Percentiles rank a stretch among this genome's conserved stretches.
Evolutionary conservation across 2,113 vertebrate species (phyloP).

Genomic region (Lophura nycthemera): DNA sequence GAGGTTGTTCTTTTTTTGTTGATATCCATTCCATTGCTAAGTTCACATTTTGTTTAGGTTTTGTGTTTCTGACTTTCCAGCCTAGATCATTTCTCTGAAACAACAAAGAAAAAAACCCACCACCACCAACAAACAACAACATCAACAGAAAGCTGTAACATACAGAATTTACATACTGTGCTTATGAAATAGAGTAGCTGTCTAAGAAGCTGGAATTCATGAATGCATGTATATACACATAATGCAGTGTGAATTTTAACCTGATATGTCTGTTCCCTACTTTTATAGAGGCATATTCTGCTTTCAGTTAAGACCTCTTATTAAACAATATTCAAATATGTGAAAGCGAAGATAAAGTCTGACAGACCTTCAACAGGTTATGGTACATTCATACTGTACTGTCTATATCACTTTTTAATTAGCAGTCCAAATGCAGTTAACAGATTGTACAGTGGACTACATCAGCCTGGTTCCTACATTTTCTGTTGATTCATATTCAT

Average conservation of each 20-base stretch:
- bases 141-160: not conserved
- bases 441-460: conserved; percentile 76
- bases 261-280: conserved; percentile 50
- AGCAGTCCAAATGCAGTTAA: conserved; percentile 77
- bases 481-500: conserved; percentile 64
- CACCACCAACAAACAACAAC: not conserved
- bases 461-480: conserved; percentile 68
- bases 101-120: conserved; percentile 27
- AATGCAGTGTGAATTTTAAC: conserved; percentile 17
- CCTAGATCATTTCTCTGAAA: conserved; percentile 25
- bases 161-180: conserved; percentile 60
- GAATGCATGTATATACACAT: not conserved
- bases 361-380: conserved; percentile 81
- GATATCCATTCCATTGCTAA: conserved; percentile 45
- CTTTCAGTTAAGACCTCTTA: conserved; percentile 73
- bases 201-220: conserved; percentile 54
- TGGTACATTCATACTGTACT: conserved; percentile 68
- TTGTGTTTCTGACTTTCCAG: conserved; percentile 69
- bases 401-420: conserved; percentile 77
- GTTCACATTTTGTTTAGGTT: conserved; percentile 67
- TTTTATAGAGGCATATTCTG: conserved; percentile 46
- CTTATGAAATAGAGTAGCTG: conserved; percentile 39
- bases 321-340: conserved; percentile 76
- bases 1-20: conserved; percentile 33
- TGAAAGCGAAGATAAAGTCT: conserved; percentile 76